Evolutionary conservation across 1,140 invertebrate genomes (phyloP).

Genomic region (Ooceraea biroi): DNA sequence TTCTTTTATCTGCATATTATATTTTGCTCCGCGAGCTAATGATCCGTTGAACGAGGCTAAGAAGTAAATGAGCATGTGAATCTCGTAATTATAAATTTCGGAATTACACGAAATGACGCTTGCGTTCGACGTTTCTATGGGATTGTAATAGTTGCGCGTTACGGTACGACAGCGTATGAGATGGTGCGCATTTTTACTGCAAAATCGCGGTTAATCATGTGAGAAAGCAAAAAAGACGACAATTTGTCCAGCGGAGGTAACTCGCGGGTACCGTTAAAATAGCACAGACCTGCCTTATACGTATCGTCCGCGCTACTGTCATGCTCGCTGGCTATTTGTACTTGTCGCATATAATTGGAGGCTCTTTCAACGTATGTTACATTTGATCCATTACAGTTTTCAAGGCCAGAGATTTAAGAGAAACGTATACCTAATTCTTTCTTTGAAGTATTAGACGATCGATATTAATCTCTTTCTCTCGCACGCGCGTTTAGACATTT

Average conservation of each 20-base stretch:
- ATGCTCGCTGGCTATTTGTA: slow-evolving; percentile 59
- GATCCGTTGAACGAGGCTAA: not conserved
- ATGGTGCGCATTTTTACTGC: slow-evolving; percentile 41
- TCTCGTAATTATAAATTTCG: slow-evolving; percentile 7
- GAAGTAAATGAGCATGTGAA: not conserved
- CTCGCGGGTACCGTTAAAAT: slow-evolving; percentile 56
- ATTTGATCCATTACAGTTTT: slow-evolving; percentile 23
- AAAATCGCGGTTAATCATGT: slow-evolving; percentile 49
- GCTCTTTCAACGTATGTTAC: slow-evolving; percentile 8
- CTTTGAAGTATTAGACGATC: not conserved
- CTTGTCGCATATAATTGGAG: slow-evolving; percentile 56
- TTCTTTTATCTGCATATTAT: not conserved
- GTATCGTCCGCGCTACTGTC: slow-evolving; percentile 55
- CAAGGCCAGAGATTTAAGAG: slow-evolving; percentile 20
- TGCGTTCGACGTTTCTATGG: slow-evolving; percentile 17
- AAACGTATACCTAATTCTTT: not conserved
- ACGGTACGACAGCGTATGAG: slow-evolving; percentile 14
- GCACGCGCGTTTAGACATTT: too few relatives aligned
- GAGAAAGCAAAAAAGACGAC: slow-evolving; percentile 55
- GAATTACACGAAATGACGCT: not conserved
- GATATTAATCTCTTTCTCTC: not conserved
- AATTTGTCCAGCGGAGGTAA: slow-evolving; percentile 56
- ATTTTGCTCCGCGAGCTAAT: not conserved
- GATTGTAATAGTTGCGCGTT: not conserved
- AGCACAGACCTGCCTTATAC: slow-evolving; percentile 48